A percentile compares a stretch with the other conserved stretches of the same genome.
These are phyloP conservation scores for Patiria pectinifera DNA, from an alignment of 53 echinoderm and acorn worm species.

Conservation along the genomic window DNA sequence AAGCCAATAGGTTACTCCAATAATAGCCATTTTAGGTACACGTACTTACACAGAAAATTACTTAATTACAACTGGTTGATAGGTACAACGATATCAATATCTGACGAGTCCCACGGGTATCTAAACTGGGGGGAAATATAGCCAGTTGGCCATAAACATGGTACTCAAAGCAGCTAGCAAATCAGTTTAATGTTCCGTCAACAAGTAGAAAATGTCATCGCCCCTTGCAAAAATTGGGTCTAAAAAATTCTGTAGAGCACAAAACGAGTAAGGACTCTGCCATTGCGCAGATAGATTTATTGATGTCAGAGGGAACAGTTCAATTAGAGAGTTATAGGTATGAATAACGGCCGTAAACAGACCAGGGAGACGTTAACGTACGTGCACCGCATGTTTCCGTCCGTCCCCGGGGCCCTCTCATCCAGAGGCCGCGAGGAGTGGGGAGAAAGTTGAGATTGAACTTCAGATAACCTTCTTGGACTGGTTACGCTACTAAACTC, in stretches of 20 bases:
- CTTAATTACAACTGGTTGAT: no score
- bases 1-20: no score
- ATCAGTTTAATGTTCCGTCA: neutral
- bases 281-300: constrained; percentile 33
- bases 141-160: neutral
- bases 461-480: constrained; percentile 34
- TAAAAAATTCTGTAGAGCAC: neutral
- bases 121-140: neutral
- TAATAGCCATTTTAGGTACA: no score
- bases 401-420: constrained; percentile 45
- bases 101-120: neutral
- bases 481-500: neutral
- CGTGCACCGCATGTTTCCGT: constrained; percentile 20
- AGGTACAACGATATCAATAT: neutral
- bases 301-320: constrained; percentile 38
- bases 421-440: constrained; percentile 26
- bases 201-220: neutral
- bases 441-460: constrained; percentile 25
- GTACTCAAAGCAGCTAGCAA: neutral
- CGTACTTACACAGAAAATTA: no score
- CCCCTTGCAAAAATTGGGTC: neutral
- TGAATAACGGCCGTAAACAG: constrained; percentile 49
- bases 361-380: constrained; percentile 20
- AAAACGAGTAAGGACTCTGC: constrained; percentile 2
- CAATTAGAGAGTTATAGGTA: constrained; percentile 31